Conservation (phyloP, 2,888 invertebrate genomes). For the Leptothorax acervorum region DNA sequence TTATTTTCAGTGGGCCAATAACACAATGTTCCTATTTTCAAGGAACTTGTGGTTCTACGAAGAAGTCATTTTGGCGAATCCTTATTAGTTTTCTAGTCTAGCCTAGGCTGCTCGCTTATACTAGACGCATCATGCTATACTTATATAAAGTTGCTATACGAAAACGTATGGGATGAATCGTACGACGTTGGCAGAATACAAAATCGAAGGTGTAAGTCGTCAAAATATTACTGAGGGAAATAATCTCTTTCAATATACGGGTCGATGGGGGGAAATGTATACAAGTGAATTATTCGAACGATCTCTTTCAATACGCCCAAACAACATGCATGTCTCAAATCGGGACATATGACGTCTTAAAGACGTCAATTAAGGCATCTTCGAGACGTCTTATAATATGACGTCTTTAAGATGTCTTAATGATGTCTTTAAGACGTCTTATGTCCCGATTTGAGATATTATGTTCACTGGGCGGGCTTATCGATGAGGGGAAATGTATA, state of each 20-base stretch:
- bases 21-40: conserved; percentile 59
- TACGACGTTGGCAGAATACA: conserved; percentile 37
- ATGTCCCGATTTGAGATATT: too few species aligned
- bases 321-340: too few species aligned
- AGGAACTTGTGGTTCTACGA: conserved; percentile 57
- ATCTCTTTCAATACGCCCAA: too few species aligned
- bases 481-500: not conserved
- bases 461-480: not conserved
- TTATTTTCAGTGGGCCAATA: conserved; percentile 47
- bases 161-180: conserved; percentile 17
- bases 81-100: conserved; percentile 70
- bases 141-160: conserved; percentile 55
- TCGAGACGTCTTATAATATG: too few species aligned
- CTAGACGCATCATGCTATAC: conserved; percentile 68
- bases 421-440: too few species aligned
- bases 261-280: not conserved
- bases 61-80: conserved; percentile 62
- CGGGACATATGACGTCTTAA: too few species aligned
- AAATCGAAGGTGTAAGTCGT: not conserved
- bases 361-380: too few species aligned
- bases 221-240: not conserved
- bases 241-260: not conserved
- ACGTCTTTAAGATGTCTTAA: too few species aligned
- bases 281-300: not conserved
- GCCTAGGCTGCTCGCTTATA: conserved; percentile 72